Percentiles rank a stretch among this genome's conserved stretches.
phyloP scores from a whole-genome alignment of 2,113 vertebrate genomes.

The Mohoua ochrocephala region DNA sequence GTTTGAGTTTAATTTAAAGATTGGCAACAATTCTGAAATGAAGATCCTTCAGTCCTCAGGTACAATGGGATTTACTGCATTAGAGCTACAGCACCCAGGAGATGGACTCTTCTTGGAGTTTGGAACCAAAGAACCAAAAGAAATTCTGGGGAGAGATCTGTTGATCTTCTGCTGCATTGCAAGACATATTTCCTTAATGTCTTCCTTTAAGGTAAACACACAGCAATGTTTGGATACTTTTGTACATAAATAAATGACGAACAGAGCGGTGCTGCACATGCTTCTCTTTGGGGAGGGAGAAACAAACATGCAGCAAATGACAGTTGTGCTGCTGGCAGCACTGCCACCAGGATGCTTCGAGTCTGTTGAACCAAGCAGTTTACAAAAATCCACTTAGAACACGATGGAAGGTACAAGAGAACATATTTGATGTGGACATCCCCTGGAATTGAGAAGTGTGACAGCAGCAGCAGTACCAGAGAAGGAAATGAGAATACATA shows the following conservation, averaged over 20 bases:
- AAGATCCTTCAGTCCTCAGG: background rate
- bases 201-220: background rate
- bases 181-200: background rate
- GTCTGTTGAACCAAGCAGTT: background rate
- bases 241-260: background rate
- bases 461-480: background rate
- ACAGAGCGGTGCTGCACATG: background rate
- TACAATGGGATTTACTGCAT: background rate
- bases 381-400: background rate
- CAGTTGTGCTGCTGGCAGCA: background rate
- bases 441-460: background rate
- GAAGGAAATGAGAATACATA: background rate
- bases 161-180: background rate
- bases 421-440: background rate
- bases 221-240: background rate
- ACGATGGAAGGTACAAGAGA: background rate
- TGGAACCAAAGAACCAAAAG: background rate
- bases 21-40: background rate
- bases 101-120: background rate
- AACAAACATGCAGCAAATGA: background rate
- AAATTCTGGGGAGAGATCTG: background rate
- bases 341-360: background rate
- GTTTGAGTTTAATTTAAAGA: background rate
- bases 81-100: background rate
- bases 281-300: background rate